Percentiles rank a stretch among this genome's conserved stretches.
Evolutionary conservation across 2,797 vertebrate genomes (phyloP).

Genomic region (Anas georgica): DNA sequence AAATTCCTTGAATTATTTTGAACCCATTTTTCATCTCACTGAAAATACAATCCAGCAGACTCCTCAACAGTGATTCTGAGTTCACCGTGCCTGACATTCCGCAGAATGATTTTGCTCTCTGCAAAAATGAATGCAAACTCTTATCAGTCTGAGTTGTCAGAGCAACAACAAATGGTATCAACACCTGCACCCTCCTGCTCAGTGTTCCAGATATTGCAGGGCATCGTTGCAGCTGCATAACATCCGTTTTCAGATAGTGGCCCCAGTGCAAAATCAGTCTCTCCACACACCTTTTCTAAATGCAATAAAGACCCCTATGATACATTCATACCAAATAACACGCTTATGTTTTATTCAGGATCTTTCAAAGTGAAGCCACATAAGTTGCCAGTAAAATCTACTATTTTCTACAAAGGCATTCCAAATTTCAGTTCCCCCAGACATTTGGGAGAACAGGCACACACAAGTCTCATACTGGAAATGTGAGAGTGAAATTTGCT

Average conservation of each 20-base stretch:
- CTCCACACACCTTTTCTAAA: background rate
- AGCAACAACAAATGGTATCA: background rate
- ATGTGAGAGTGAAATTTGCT: background rate
- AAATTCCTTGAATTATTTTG: slow-evolving; percentile 43
- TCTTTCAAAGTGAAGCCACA: slow-evolving; percentile 15
- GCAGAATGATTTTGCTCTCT: background rate
- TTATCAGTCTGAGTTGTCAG: background rate
- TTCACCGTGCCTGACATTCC: background rate
- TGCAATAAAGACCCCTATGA: background rate
- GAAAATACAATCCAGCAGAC: slow-evolving; percentile 19
- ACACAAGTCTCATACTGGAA: background rate
- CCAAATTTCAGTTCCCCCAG: slow-evolving; percentile 24
- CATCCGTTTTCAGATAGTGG: background rate
- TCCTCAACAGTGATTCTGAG: background rate
- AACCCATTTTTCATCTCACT: slow-evolving; percentile 10
- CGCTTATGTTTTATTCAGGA: slow-evolving; percentile 51
- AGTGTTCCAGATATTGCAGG: background rate
- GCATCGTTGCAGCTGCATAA: background rate
- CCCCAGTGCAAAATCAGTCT: background rate
- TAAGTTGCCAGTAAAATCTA: slow-evolving; percentile 30
- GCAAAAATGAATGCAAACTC: background rate
- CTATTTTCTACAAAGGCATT: slow-evolving; percentile 10
- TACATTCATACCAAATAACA: background rate
- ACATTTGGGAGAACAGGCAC: slow-evolving; percentile 28
- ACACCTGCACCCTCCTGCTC: background rate